phyloP scores from a whole-genome alignment of 2,113 vertebrate genomes.

The Scartelaos histophorus region DNA sequence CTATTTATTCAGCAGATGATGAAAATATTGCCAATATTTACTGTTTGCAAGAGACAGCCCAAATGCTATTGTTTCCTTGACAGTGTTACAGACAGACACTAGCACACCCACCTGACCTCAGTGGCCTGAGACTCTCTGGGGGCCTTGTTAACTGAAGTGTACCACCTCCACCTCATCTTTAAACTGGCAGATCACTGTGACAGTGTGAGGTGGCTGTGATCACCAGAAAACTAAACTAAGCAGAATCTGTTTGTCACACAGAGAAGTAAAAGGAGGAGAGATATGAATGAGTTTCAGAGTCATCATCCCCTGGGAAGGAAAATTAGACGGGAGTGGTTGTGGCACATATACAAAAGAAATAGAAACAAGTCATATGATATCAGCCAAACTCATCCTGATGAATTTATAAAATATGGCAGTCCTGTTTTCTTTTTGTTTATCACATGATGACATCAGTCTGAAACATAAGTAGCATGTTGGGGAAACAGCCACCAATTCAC shows the following conservation, averaged over 20 bases:
- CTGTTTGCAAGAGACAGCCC: slow-evolving; percentile 26
- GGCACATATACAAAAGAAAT: slow-evolving; percentile 34
- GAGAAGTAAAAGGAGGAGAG: slow-evolving; percentile 24
- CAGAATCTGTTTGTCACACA: slow-evolving; percentile 36
- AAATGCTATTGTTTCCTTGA: slow-evolving; percentile 30
- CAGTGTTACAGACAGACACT: slow-evolving; percentile 27
- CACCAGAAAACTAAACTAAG: slow-evolving; percentile 45
- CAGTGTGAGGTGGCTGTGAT: slow-evolving; percentile 42
- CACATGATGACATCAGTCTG: not conserved
- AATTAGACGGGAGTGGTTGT: slow-evolving; percentile 55
- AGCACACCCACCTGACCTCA: slow-evolving; percentile 54
- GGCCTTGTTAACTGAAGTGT: slow-evolving; percentile 67
- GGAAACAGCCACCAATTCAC: not conserved
- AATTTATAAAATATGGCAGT: not conserved
- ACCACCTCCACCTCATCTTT: slow-evolving; percentile 41
- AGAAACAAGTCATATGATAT: slow-evolving; percentile 17
- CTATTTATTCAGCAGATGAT: slow-evolving; percentile 34
- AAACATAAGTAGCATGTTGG: not conserved
- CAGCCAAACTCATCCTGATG: not conserved
- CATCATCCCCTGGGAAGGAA: slow-evolving; percentile 35
- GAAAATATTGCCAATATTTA: slow-evolving; percentile 30
- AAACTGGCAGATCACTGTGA: slow-evolving; percentile 46
- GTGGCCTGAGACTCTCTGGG: slow-evolving; percentile 62
- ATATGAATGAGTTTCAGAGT: slow-evolving; percentile 39
- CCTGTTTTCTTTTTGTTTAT: not conserved